Evolutionary conservation across 2,113 vertebrate genomes (phyloP).

Genomic region (Sinocyclocheilus anophthalmus): DNA sequence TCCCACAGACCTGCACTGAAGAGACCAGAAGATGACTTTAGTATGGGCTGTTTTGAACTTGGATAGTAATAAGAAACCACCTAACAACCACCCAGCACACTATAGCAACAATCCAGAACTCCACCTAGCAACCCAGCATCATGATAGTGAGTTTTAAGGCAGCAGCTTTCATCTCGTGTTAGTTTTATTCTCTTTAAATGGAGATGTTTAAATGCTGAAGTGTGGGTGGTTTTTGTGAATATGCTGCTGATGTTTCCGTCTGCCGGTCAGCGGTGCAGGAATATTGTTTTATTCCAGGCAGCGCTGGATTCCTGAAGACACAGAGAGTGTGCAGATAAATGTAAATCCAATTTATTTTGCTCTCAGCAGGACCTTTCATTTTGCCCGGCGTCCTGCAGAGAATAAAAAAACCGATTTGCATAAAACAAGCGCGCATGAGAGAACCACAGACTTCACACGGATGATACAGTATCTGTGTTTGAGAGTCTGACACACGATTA

Average conservation of each 20-base stretch:
- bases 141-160: background rate
- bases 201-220: background rate
- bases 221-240: background rate
- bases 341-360: conserved; percentile 33
- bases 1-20: background rate
- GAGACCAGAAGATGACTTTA: background rate
- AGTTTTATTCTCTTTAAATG: background rate
- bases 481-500: background rate
- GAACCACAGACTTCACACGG: background rate
- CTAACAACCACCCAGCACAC: background rate
- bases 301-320: background rate
- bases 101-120: background rate
- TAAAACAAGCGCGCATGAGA: background rate
- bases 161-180: background rate
- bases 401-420: conserved; percentile 14
- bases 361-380: conserved; percentile 31
- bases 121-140: background rate
- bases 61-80: background rate
- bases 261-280: background rate
- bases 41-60: background rate
- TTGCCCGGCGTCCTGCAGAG: background rate
- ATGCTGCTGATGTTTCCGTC: background rate
- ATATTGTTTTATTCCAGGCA: background rate
- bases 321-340: conserved; percentile 24
- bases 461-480: background rate